Conservation (phyloP, 2,888 invertebrate genomes). For the Lasioglossum oenotherae region DNA sequence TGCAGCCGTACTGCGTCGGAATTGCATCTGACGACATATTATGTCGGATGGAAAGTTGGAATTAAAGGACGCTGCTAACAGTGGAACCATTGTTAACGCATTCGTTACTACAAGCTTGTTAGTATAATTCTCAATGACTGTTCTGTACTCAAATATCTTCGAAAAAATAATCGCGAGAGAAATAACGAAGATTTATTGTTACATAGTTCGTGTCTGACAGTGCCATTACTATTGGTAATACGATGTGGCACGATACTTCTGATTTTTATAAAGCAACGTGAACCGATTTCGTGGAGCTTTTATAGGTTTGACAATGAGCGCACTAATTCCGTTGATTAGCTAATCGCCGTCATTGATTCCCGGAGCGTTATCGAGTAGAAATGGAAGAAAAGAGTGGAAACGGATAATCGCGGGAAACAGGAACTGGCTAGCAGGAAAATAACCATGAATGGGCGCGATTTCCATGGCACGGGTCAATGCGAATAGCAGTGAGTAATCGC, state of each 20-base stretch:
- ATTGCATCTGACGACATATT: neutral
- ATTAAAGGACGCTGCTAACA: neutral
- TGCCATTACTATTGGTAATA: too few species aligned
- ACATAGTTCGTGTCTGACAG: too few species aligned
- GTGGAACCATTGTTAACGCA: neutral
- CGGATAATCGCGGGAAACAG: conserved; percentile 1
- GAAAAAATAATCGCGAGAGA: too few species aligned
- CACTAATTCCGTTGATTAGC: neutral
- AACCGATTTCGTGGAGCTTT: neutral
- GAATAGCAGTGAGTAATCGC: conserved; percentile 10
- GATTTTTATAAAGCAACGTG: too few species aligned
- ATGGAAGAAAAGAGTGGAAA: neutral
- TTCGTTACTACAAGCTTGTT: neutral
- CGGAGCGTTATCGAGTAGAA: neutral
- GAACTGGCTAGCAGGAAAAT: neutral
- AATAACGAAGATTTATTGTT: too few species aligned
- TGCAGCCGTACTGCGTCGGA: neutral
- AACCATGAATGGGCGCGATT: neutral
- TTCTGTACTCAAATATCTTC: neutral
- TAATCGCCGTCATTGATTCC: neutral
- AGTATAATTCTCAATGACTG: neutral
- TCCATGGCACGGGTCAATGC: neutral
- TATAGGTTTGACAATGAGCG: neutral
- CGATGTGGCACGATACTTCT: too few species aligned
- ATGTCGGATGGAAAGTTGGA: neutral